Evolutionary conservation across 2,797 vertebrate genomes (phyloP).

Genomic region (Pogoniulus pusillus): DNA sequence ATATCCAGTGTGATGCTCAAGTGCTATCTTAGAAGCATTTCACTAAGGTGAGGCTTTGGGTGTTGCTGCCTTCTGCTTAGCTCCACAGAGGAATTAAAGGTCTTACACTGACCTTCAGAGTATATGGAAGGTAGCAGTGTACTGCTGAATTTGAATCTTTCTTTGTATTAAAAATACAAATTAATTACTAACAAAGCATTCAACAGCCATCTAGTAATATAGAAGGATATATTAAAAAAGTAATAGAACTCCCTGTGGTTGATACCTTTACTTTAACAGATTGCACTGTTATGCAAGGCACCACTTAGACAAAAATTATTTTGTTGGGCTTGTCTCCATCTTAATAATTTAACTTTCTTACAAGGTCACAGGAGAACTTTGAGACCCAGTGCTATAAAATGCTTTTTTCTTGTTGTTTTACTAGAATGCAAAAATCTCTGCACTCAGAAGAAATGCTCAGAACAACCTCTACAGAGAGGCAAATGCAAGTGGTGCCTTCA

Average conservation of each 20-base stretch:
- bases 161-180: not conserved
- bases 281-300: not conserved
- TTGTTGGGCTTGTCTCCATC: not conserved
- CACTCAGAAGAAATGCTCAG: not conserved
- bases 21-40: not conserved
- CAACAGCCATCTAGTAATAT: not conserved
- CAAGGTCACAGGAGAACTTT: not conserved
- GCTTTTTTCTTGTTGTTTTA: not conserved
- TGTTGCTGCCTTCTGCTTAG: not conserved
- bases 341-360: not conserved
- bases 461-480: not conserved
- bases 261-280: not conserved
- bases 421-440: slow-evolving; percentile 20
- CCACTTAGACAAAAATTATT: not conserved
- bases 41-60: not conserved
- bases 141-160: not conserved
- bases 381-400: not conserved
- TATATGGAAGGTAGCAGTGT: not conserved
- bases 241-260: not conserved
- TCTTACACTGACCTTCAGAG: not conserved
- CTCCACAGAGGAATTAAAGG: not conserved
- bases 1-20: not conserved
- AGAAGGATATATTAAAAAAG: not conserved
- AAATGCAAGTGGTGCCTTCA: not conserved
- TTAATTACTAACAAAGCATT: not conserved